phyloP scores from a whole-genome alignment of 2,113 vertebrate species.

The Trichechus manatus region DNA sequence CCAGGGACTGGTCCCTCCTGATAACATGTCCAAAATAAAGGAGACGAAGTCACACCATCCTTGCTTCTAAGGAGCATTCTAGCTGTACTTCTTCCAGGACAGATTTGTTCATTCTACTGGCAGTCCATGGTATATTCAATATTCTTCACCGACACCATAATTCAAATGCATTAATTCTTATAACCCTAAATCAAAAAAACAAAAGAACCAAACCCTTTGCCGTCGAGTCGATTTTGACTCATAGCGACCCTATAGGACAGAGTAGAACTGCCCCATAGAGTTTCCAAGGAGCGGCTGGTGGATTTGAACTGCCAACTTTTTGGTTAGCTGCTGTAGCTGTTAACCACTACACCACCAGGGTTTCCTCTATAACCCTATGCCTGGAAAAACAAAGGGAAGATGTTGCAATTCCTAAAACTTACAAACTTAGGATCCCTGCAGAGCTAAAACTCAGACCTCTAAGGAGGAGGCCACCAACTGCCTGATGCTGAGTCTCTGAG shows the following conservation, averaged over 20 bases:
- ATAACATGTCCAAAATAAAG: too few species aligned
- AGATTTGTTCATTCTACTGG: not conserved
- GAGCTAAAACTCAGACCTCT: not conserved
- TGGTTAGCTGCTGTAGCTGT: too few species aligned
- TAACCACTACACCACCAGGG: too few species aligned
- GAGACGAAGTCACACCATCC: not conserved
- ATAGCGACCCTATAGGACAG: too few species aligned
- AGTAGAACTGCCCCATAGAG: too few species aligned
- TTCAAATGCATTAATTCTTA: not conserved
- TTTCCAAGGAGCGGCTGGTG: too few species aligned
- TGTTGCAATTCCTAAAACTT: not conserved
- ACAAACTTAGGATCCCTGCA: not conserved
- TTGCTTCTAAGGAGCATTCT: not conserved
- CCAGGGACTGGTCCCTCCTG: too few species aligned
- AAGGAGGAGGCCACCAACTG: not conserved
- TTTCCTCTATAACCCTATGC: not conserved
- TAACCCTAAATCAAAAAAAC: too few species aligned
- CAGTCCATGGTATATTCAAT: not conserved
- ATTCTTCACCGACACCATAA: not conserved
- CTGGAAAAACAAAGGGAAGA: not conserved
- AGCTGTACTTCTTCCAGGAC: not conserved
- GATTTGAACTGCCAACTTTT: too few species aligned
- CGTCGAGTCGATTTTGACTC: too few species aligned
- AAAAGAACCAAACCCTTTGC: too few species aligned
- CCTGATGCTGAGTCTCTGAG: not conserved